Evolutionary conservation across 2,888 invertebrate species (phyloP), one percentile per base, ranked within the genome.

Genomic region (Phymatocera aterrima): DNA sequence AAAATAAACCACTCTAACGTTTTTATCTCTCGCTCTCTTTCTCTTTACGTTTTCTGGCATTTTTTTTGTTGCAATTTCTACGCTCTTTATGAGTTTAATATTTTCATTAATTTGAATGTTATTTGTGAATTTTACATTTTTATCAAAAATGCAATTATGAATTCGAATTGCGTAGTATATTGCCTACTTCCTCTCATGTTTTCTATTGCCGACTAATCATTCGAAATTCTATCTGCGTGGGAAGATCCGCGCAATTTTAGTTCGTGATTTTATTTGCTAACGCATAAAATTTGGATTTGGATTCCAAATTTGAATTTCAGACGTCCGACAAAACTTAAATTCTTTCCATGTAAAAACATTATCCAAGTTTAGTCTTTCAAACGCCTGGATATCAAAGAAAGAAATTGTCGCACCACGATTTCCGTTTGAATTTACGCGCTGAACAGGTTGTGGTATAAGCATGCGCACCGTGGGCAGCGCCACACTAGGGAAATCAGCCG

Each of bases 1-100:
- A 75, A 24, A 75, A 57, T 75, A 57, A 75, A 75, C 40, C 57
- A 57, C 10, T 40, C 31, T 51, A 15, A 51, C 51, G 34, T 72
- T 72, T 51, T n/a, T 43, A 43, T 68, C 18, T 61, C 34, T 40
- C 40, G 4, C 40, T 40, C 40, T 40, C 40, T 40, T 40, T 40
- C 40, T 40, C 40, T 40, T 8, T 40, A 40, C 40, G 40, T 40
- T 40, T 5, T 40, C 4, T 8, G 4, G 4, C 40, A 40, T 40
- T 40, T 40, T 40, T 40, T 40, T 40, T 40, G 40, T 40, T 8
- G 4, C 4, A 8, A 40, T 40, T 8, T n/a, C n/a, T n/a, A n/a
- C n/a, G n/a, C n/a, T n/a, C n/a, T n/a, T n/a, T n/a, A n/a, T n/a
- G n/a, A n/a, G n/a, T n/a, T n/a, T n/a, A n/a, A n/a, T n/a, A n/a